Conservation (phyloP, 2,797 vertebrate species). For the Cyprinodon diabolis region DNA sequence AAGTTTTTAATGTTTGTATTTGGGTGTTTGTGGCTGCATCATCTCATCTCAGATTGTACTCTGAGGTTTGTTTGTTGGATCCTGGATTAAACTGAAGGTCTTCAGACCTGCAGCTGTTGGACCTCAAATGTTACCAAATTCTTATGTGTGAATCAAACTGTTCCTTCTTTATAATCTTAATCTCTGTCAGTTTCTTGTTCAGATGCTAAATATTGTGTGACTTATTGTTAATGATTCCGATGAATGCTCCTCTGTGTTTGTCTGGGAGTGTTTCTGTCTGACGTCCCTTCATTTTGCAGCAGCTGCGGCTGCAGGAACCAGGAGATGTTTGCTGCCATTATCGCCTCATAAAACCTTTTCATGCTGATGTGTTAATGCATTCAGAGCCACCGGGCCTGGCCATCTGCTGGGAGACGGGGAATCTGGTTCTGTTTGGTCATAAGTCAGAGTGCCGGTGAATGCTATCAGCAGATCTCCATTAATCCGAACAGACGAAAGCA, state of each 20-base stretch:
- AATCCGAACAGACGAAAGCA: slow-evolving; percentile 25
- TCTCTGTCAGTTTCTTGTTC: not conserved
- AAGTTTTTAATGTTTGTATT: not conserved
- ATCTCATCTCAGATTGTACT: not conserved
- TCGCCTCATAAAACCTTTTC: slow-evolving; percentile 55
- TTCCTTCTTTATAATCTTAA: not conserved
- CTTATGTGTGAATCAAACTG: not conserved
- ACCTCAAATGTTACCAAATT: not conserved
- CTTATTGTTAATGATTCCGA: too few species aligned
- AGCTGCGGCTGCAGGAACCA: slow-evolving; percentile 3
- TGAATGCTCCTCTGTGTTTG: not conserved
- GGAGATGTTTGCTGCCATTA: slow-evolving; percentile 50
- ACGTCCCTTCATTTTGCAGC: not conserved
- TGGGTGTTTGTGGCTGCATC: not conserved
- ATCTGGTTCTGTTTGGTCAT: slow-evolving; percentile 23
- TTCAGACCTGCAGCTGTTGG: not conserved
- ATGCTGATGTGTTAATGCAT: slow-evolving; percentile 54
- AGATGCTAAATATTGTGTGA: not conserved
- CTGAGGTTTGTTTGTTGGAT: not conserved
- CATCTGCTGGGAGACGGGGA: slow-evolving; percentile 27
- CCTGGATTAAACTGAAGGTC: not conserved
- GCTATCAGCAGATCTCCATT: slow-evolving; percentile 42
- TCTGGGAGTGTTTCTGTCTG: not conserved
- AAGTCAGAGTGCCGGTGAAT: slow-evolving; percentile 33
- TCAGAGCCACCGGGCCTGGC: slow-evolving; percentile 65